Percentiles rank a stretch among this genome's conserved stretches.
phyloP scores from a whole-genome alignment of 2,888 invertebrate species.

The Cryptophagus acutangulus region DNA sequence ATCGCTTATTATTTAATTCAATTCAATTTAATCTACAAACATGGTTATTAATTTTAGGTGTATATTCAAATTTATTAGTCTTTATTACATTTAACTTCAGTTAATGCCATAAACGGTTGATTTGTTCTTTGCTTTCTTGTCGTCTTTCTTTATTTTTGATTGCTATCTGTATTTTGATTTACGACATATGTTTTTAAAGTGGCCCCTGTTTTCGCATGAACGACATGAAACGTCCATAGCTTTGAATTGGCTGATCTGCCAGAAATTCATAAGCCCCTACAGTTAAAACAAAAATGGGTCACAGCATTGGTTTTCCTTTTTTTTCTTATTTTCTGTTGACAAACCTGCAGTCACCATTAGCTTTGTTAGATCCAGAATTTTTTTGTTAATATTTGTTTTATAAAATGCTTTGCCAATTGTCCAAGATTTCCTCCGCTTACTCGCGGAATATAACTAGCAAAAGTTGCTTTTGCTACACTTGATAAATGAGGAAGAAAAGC shows the following conservation, averaged over 20 bases:
- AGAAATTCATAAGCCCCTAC: not conserved
- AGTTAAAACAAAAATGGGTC: not conserved
- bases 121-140: not conserved
- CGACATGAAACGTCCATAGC: not conserved
- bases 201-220: not conserved
- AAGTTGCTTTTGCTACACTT: too few species aligned
- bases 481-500: too few species aligned
- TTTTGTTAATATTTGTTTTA: not conserved
- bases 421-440: too few species aligned
- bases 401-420: slow-evolving; percentile 1
- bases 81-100: not conserved
- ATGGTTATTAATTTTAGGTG: not conserved
- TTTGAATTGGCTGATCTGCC: not conserved
- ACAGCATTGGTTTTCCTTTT: not conserved
- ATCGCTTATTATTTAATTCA: not conserved
- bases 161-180: too few species aligned
- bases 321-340: too few species aligned
- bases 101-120: not conserved
- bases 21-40: not conserved
- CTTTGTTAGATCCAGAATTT: not conserved
- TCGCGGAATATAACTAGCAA: too few species aligned
- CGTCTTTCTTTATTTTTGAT: not conserved
- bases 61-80: not conserved
- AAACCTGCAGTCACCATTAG: not conserved
- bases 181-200: not conserved